A percentile compares a stretch with the other conserved stretches of the same genome.
These are phyloP conservation scores for Plotosus lineatus DNA, from an alignment of 2,113 vertebrate genomes.

Conservation along the genomic window DNA sequence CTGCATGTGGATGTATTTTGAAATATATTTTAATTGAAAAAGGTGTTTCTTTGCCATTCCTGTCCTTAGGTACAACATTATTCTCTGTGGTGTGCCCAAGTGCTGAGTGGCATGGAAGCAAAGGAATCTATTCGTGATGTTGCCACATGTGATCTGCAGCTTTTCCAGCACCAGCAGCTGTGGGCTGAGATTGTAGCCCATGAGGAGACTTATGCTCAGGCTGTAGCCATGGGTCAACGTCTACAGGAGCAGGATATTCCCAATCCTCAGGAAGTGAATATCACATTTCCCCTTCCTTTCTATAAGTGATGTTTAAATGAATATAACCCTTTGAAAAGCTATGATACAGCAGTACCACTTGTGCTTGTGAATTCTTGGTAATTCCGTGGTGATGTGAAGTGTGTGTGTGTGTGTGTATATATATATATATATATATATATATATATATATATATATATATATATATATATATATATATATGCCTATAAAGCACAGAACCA, in stretches of 20 bases:
- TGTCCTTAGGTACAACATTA: conserved; percentile 72
- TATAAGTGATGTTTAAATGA: background rate
- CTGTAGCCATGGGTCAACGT: conserved; percentile 71
- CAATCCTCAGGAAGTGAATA: conserved; percentile 70
- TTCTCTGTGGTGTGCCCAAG: conserved; percentile 76
- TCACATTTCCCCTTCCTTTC: background rate
- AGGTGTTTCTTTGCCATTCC: background rate
- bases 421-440: no score
- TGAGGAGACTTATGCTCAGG: conserved; percentile 70
- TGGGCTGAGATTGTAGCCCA: conserved; percentile 77
- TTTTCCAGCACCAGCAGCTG: conserved; percentile 79
- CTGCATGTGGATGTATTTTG: no score
- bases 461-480: no score
- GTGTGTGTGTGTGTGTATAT: no score
- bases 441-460: no score
- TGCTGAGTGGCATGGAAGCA: conserved; percentile 72
- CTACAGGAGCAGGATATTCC: conserved; percentile 63
- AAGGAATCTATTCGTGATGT: conserved; percentile 77
- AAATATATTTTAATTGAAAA: no score
- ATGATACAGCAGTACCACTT: background rate
- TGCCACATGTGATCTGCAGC: conserved; percentile 68
- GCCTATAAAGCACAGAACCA: no score
- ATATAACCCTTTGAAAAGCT: background rate
- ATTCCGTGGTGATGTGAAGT: background rate
- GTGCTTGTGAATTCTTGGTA: background rate